Evolutionary conservation across 1,140 invertebrate species (phyloP).

Genomic region (Drosophila pallidifrons): DNA sequence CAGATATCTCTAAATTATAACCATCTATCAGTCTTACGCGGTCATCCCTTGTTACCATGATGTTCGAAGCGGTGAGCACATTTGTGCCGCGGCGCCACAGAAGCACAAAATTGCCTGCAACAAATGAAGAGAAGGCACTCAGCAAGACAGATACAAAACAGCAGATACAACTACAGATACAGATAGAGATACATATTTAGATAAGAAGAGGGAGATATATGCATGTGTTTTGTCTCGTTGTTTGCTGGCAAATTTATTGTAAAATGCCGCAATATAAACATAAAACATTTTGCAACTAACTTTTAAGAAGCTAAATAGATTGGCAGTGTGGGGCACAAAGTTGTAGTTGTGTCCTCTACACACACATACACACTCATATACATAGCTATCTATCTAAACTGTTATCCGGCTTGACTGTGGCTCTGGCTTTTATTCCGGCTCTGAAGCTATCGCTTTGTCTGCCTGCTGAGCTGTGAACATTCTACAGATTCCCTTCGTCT

Average conservation of each 20-base stretch:
- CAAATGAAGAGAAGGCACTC: slow-evolving; percentile 10
- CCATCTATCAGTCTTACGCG: slow-evolving; percentile 89
- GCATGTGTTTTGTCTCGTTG: slow-evolving; percentile 48
- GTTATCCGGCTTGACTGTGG: slow-evolving; percentile 29
- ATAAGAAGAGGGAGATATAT: slow-evolving; percentile 2
- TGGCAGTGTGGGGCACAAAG: slow-evolving; percentile 28
- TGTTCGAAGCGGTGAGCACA: slow-evolving; percentile 88
- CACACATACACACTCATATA: slow-evolving; percentile 15
- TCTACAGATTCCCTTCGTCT: slow-evolving; percentile 56
- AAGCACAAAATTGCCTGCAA: slow-evolving; percentile 87
- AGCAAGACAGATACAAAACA: slow-evolving; percentile 2
- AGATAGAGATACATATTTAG: background rate
- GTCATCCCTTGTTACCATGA: slow-evolving; percentile 90
- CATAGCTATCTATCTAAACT: slow-evolving; percentile 55
- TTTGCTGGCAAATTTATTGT: slow-evolving; percentile 70
- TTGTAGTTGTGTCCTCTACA: slow-evolving; percentile 54
- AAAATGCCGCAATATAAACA: slow-evolving; percentile 74
- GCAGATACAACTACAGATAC: slow-evolving; percentile 15
- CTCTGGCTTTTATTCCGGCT: slow-evolving; percentile 5
- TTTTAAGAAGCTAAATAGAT: slow-evolving; percentile 57
- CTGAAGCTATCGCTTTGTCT: slow-evolving; percentile 10
- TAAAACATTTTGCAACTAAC: slow-evolving; percentile 63
- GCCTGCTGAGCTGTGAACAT: slow-evolving; percentile 62
- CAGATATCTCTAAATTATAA: slow-evolving; percentile 89
- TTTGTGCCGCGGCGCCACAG: slow-evolving; percentile 89